These are phyloP conservation scores for Fissipunctia ypsillon DNA, from an alignment of 2,888 invertebrate species.

Conservation along the genomic window DNA sequence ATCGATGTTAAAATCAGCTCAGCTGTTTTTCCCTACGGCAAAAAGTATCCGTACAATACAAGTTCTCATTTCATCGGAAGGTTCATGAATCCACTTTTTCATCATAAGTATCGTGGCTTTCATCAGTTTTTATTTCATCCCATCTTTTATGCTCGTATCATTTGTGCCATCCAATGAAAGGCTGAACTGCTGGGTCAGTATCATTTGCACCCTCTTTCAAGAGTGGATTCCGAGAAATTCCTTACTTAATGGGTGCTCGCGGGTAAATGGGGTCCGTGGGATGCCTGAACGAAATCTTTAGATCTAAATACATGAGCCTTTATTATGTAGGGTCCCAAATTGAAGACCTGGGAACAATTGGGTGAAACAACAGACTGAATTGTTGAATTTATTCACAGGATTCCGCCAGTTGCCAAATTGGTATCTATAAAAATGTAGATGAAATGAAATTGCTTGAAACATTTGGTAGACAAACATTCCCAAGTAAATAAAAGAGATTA, in stretches of 20 bases:
- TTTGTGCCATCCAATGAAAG: conserved; percentile 35
- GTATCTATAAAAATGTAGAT: conserved; percentile 22
- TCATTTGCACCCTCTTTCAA: conserved; percentile 63
- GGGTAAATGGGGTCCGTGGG: conserved; percentile 44
- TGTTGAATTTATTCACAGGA: conserved; percentile 32
- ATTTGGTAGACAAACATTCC: not conserved
- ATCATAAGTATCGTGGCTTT: conserved; percentile 14
- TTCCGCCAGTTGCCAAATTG: conserved; percentile 31
- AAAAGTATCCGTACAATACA: conserved; percentile 3
- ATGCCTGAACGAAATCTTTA: conserved; percentile 48
- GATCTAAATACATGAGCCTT: conserved; percentile 61
- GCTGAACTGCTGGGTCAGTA: conserved; percentile 42
- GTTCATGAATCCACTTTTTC: not conserved
- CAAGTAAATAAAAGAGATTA: conserved; percentile 25
- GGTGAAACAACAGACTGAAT: conserved; percentile 30
- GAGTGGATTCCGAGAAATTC: conserved; percentile 50
- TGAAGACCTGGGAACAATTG: conserved; percentile 38
- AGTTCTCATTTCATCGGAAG: conserved; percentile 6
- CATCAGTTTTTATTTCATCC: conserved; percentile 37
- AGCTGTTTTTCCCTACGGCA: not conserved
- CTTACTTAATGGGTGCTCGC: conserved; percentile 54
- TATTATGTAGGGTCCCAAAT: conserved; percentile 51
- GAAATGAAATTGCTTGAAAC: conserved; percentile 21
- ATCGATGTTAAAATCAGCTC: conserved; percentile 18
- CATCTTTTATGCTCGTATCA: conserved; percentile 33